These are phyloP conservation scores for Macroglossus sobrinus DNA, from an alignment of 2,113 vertebrate genomes.

Conservation along the genomic window DNA sequence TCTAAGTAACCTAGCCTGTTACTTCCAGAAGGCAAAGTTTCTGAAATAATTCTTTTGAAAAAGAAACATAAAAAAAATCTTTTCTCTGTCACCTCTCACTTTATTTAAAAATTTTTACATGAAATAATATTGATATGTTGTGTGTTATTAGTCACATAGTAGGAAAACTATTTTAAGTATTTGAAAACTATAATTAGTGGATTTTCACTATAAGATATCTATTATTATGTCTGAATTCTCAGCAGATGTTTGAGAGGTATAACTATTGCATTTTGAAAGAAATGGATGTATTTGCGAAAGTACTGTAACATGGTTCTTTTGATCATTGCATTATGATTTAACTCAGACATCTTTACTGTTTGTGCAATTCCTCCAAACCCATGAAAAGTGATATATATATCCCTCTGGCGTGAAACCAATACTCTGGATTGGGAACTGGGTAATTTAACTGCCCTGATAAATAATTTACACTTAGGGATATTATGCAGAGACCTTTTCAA, in stretches of 20 bases:
- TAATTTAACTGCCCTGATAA: slow-evolving; percentile 76
- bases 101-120: slow-evolving; percentile 76
- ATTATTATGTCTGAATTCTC: slow-evolving; percentile 80
- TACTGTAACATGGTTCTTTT: slow-evolving; percentile 75
- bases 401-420: slow-evolving; percentile 69
- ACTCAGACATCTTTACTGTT: slow-evolving; percentile 82
- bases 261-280: slow-evolving; percentile 79
- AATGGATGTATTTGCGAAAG: slow-evolving; percentile 78
- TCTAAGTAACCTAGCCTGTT: not conserved
- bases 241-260: slow-evolving; percentile 81
- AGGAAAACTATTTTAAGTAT: slow-evolving; percentile 80
- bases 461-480: slow-evolving; percentile 76
- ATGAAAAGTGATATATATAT: slow-evolving; percentile 77
- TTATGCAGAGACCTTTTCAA: slow-evolving; percentile 72
- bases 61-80: slow-evolving; percentile 30
- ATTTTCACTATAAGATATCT: slow-evolving; percentile 75
- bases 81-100: slow-evolving; percentile 71
- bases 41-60: slow-evolving; percentile 57
- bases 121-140: slow-evolving; percentile 76
- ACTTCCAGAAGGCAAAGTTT: not conserved
- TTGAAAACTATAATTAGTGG: slow-evolving; percentile 78
- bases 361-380: slow-evolving; percentile 72
- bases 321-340: slow-evolving; percentile 82
- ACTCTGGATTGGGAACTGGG: slow-evolving; percentile 55
- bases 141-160: slow-evolving; percentile 78